Evolutionary conservation across 2,888 invertebrate species (phyloP).

Genomic region (Drosophila dives): DNA sequence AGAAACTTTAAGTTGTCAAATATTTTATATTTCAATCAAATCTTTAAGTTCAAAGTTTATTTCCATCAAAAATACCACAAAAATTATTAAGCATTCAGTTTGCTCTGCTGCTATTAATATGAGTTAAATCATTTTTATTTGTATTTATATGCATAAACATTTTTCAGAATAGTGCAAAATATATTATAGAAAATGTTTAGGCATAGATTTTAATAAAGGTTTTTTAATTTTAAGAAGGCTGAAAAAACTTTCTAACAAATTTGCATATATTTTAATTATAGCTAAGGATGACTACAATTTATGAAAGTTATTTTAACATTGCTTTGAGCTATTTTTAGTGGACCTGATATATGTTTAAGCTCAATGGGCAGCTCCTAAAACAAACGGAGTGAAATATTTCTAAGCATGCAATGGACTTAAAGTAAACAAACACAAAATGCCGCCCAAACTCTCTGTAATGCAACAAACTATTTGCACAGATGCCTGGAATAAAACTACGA

Average conservation of each 20-base stretch:
- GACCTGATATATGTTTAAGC: not conserved
- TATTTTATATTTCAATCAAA: too few relatives aligned
- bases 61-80: too few relatives aligned
- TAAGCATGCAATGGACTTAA: constrained; percentile 25
- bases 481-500: constrained; percentile 13
- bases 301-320: not conserved
- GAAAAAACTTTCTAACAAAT: not conserved
- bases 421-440: constrained; percentile 31
- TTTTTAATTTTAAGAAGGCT: not conserved
- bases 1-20: too few relatives aligned
- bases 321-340: constrained; percentile 3
- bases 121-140: not conserved
- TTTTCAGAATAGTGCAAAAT: not conserved
- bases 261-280: not conserved
- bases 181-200: not conserved
- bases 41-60: too few relatives aligned
- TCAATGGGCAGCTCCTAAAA: constrained; percentile 14
- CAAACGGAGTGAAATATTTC: constrained; percentile 22
- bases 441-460: constrained; percentile 7
- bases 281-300: not conserved
- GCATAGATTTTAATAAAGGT: not conserved
- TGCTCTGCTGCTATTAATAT: not conserved
- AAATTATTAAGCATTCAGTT: too few relatives aligned
- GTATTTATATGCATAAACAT: not conserved
- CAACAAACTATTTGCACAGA: constrained; percentile 60